Evolutionary conservation across 2,113 vertebrate genomes (phyloP), one percentile per base, ranked within the genome.

Genomic region (Myrmecophaga tridactyla): DNA sequence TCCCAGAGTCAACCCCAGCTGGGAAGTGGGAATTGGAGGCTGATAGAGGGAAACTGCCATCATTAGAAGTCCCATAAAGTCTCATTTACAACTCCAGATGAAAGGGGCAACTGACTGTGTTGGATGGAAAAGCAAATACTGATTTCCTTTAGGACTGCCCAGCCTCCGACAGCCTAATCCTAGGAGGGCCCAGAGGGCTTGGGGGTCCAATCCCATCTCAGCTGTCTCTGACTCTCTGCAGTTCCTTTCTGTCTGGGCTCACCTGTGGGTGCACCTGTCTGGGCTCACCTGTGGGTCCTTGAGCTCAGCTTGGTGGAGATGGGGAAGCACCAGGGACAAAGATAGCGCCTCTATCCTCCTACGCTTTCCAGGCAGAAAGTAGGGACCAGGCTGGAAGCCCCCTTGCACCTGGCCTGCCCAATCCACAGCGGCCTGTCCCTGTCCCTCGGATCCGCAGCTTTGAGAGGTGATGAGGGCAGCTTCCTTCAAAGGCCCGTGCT

Each of bases 1-100:
- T 92, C 69, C 73, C 0, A 0, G 73, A 96, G 94, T 88, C 82
- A 81, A 87, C 88, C 62, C 56, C 1, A 14, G 72, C 76, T 29
- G 67, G 88, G 92, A 87, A 96, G 90, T 78, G 94, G 94, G 87
- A 93, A 94, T 90, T 95, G 93, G 94, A 97, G 87, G 60, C 96
- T 87, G 97, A 96, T 92, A 93, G 95, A 95, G 94, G 94, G 87
- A 95, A 95, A 85, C 80, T 0, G 4, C 85, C 96, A 78, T 94
- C 92, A 94, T 96, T 90, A 96, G 96, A 96, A 97, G 96, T 92
- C 88, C 89, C 95, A 96, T 96, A 86, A 97, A 95, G 39, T 92
- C 90, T 97, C 94, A 90, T 95, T 97, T 94, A 92, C 72, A 89
- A n/a, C 86, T 96, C 65, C 96, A 96, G 97, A 95, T 76, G 90